phyloP scores from a whole-genome alignment of 2,113 vertebrate genomes.

The Ceuthmochares aereus region DNA sequence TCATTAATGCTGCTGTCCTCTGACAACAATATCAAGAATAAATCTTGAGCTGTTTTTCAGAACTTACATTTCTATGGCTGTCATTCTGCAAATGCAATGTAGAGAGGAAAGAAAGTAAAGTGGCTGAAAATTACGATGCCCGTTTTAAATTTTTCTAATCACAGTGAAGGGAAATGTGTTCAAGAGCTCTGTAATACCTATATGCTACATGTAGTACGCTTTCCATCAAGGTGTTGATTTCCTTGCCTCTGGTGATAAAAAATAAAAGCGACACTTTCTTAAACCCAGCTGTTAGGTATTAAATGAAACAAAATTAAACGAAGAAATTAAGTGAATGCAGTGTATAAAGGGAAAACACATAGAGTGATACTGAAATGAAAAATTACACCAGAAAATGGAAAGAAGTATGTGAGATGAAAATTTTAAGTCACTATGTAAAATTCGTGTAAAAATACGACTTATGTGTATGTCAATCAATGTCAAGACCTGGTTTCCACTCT shows the following conservation, averaged over 20 bases:
- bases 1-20: background rate
- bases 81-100: background rate
- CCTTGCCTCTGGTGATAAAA: constrained; percentile 41
- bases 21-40: background rate
- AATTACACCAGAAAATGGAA: constrained; percentile 54
- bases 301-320: constrained; percentile 66
- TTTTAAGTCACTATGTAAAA: background rate
- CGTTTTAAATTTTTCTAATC: constrained; percentile 52
- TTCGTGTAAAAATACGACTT: background rate
- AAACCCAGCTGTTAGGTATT: constrained; percentile 53
- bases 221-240: constrained; percentile 73
- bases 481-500: background rate
- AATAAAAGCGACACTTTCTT: constrained; percentile 50
- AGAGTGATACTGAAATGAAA: constrained; percentile 66
- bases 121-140: background rate
- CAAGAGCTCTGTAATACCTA: constrained; percentile 15
- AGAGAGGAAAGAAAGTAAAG: background rate
- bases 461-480: background rate
- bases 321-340: background rate
- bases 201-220: background rate
- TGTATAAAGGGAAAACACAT: constrained; percentile 18
- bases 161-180: constrained; percentile 17
- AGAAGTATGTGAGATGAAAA: constrained; percentile 9
- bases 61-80: background rate
- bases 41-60: background rate